Base-by-base conservation (phyloP, 2,797 vertebrate genomes). In the Scomberomorus guttatus region DNA sequence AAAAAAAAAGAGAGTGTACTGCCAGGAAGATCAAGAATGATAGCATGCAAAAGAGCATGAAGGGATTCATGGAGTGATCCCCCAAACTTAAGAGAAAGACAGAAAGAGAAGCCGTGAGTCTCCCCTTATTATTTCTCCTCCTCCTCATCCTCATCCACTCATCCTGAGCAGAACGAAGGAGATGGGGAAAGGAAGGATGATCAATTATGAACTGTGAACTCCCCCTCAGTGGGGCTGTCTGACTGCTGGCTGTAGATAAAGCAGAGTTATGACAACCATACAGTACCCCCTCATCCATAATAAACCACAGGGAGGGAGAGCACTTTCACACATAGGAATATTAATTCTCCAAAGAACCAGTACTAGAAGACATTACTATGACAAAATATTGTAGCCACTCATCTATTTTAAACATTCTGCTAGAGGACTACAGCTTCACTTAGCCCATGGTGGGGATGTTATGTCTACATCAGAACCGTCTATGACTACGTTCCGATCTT, bases 171-270 rank as follows among this genome's bases (percentile, higher is more conserved):
- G 86, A 93, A 86, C 72, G 70, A 80, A 90, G 82, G 75, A 84
- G 91, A 93, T 86, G 87, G 77, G 72, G 83, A 89, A 73, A 88
- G 82, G 89, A 86, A 78, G 89, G 90, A 92, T 92, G 93, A 94
- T 94, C 93, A 93, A 93, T 94, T 94, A 94, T 86, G 89, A 92
- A 92, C 90, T 91, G 91, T 92, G 91, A 93, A 90, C 90, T 90
- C 81, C 85, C 83, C 81, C 89, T 90, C 90, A 81, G 85, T 90
- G 89, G 84, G 89, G 81, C 89, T 90, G 90, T 87, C 90, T 87
- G 86, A 93, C 93, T 94, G 93, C 85, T 87, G 86, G 90, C 89
- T 91, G 87, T 85, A 92, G 93, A 94, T 94, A 94, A 93, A 93
- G 89, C 89, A 86, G 86, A 91, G 86, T 93, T 92, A 90, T 92